Percentiles rank a stretch among this genome's conserved stretches.
These are phyloP conservation scores for Sinocyclocheilus anshuiensis DNA, from an alignment of 2,113 vertebrate species.

Conservation along the genomic window DNA sequence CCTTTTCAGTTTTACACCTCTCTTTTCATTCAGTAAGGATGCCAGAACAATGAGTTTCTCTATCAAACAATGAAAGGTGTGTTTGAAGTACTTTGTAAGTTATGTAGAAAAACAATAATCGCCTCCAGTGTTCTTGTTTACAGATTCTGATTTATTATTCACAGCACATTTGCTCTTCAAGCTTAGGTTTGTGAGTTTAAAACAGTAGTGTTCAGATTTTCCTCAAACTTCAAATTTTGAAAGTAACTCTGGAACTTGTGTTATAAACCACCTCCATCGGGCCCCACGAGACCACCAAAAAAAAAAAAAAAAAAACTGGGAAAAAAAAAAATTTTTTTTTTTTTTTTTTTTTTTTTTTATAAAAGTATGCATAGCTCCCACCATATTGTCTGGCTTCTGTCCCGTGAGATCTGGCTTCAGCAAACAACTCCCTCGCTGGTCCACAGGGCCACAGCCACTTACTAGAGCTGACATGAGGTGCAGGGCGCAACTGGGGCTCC, in stretches of 20 bases:
- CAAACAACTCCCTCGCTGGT: constrained; percentile 33
- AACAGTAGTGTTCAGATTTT: background rate
- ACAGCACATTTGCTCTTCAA: background rate
- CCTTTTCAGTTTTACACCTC: background rate
- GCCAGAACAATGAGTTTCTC: background rate
- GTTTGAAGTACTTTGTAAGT: background rate
- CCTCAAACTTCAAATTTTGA: background rate
- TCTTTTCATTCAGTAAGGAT: background rate
- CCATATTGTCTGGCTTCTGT: constrained; percentile 22
- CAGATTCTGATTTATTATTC: background rate
- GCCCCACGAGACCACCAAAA: background rate
- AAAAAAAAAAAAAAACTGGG: background rate
- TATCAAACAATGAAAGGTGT: background rate
- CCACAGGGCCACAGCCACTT: constrained; percentile 57
- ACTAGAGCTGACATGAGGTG: constrained; percentile 30
- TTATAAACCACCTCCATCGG: background rate
- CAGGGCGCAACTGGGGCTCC: background rate
- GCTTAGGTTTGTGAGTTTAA: background rate
- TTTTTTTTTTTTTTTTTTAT: background rate
- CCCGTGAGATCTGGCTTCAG: constrained; percentile 2
- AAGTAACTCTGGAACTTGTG: background rate
- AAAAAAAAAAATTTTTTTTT: background rate
- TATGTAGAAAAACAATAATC: background rate
- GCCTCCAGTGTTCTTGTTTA: background rate
- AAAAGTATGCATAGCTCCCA: background rate